Evolutionary conservation across 2,888 invertebrate species (phyloP), one percentile per base, ranked within the genome.

Genomic region (Pollenia amentaria): DNA sequence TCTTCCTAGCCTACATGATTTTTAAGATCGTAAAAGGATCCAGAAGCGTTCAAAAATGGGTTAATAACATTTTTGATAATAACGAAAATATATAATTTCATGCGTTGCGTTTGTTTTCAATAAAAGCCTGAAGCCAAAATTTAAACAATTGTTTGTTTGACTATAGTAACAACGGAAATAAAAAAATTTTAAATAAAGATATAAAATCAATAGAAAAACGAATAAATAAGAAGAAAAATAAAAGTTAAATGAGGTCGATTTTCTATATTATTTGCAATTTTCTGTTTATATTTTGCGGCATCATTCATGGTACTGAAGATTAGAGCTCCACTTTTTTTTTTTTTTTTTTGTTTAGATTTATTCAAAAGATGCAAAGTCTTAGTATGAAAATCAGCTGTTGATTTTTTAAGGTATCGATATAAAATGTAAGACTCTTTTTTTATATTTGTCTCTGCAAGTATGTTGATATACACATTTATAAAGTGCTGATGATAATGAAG

Each of bases 61-160:
- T 84, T 84, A 84, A 79, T 3, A 18, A 70, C 51, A 12, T 4
- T 3, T 57, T 38, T 16, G 1, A 2, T 72, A 14, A 40, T 21
- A 51, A 77, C 4, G 7, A 51, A 60, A 70, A 44, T 46, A 55
- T 51, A 48, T 51, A 67, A 62, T 67, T 73, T 44, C 78, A 69
- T 75, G 53, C 67, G 78, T 83, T 75, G 85, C 85, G 78, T 83
- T 78, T 83, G 18, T 53, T 82, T 85, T 78, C 57, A 73, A 67
- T 77, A 77, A 53, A 60, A 73, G 70, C 72, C 82, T 62, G 21
- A 72, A 82, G 70, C 65, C 1, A 75, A 46, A 85, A 38, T 10
- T 57, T 55, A 38, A 80, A 48, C 82, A 78, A 83, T 83, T 64
- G 72, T 72, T 64, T 64, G 12, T 57, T 73, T 21, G 44, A 73